Base-by-base conservation (phyloP, 1,140 invertebrate genomes). In the Mycetomoellerius zeteki region DNA sequence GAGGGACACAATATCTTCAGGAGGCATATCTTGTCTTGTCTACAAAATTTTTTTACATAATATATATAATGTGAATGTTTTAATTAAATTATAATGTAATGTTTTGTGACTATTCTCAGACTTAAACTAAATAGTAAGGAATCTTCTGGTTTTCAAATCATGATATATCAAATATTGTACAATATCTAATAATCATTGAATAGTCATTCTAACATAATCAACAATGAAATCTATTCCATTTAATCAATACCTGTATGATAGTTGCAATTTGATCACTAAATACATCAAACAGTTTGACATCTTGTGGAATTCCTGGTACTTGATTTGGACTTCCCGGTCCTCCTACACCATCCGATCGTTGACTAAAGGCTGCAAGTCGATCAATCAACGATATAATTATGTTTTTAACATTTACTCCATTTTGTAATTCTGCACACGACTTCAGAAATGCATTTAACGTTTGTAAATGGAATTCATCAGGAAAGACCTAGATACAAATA, bases 381-480 rank as follows among this genome's bases (percentile, higher is more conserved):
- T 99, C 99, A 90, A 99, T 99, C 24, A 99, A 96, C 24, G 99
- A 98, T 92, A 99, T 99, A 73, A 99, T 99, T 85, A 99, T 99
- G 93, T 99, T 99, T 95, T 99, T 99, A 4, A 99, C 99, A 95
- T 99, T 99, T 0, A 99, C 99, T 82, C 98, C 98, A 50, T 97
- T 97, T 93, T 99, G 98, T 0, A 99, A 96, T 94, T 99, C 99
- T 1, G 98, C 99, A 95, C 99, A 99, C 0, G 99, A 99, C 94
- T 99, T 98, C 12, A 99, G 96, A 95, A 99, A 99, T 50, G 98
- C 97, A 94, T 98, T 98, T 33, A 99, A 95, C 0, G 99, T 99
- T 89, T 99, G 98, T 91, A 99, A 95, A 95, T 99, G 99, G 94
- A 99, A 99, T 94, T 99, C 99, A 94, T 99, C 99, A 2, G 99